Conservation (phyloP, 2,888 invertebrate species). For the Omphaloscelis lunosa region DNA sequence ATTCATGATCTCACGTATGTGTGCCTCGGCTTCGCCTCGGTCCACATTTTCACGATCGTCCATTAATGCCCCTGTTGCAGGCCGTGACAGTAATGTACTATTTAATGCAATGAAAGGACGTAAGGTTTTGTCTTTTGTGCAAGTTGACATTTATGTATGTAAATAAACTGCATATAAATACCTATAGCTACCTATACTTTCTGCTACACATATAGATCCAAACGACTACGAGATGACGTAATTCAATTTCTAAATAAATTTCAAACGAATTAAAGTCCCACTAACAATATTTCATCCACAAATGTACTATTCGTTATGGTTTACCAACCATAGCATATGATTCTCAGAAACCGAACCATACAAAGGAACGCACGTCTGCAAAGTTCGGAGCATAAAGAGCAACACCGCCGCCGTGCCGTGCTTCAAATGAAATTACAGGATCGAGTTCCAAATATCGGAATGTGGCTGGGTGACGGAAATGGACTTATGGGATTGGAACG, state of each 20-base stretch:
- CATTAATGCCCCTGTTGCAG: too few species aligned
- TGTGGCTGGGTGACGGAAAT: constrained; percentile 16
- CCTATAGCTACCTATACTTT: too few species aligned
- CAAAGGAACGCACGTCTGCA: constrained; percentile 13
- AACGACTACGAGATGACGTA: not conserved
- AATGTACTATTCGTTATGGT: not conserved
- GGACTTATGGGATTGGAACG: constrained; percentile 6
- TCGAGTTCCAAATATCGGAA: constrained; percentile 33
- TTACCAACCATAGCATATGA: constrained; percentile 1
- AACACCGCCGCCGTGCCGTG: not conserved
- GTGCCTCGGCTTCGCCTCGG: too few species aligned
- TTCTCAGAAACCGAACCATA: not conserved
- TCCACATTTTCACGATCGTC: too few species aligned
- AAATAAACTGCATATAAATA: too few species aligned
- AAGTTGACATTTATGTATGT: too few species aligned
- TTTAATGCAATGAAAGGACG: too few species aligned
- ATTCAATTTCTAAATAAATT: not conserved
- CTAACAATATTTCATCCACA: not conserved
- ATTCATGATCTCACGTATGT: too few species aligned
- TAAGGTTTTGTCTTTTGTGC: too few species aligned
- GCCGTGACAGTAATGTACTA: too few species aligned
- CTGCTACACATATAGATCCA: not conserved
- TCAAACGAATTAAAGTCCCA: not conserved
- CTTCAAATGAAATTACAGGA: constrained; percentile 42
- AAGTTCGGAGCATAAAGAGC: constrained; percentile 24